Evolutionary conservation across 2,888 invertebrate genomes (phyloP).

Genomic region (Heliconius erato): DNA sequence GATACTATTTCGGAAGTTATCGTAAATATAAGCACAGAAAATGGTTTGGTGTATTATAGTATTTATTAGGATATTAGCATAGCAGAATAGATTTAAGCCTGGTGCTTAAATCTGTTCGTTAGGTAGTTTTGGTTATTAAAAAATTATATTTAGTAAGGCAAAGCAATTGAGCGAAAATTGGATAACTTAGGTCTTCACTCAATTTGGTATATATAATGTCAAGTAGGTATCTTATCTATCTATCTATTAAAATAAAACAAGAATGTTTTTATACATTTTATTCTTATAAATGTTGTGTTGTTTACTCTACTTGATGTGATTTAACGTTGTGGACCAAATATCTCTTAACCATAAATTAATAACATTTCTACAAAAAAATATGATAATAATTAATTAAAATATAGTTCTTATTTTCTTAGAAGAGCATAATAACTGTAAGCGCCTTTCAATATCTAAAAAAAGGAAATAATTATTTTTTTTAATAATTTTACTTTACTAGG

Average conservation of each 20-base stretch:
- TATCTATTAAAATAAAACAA: background rate
- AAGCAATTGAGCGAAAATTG: too few relatives aligned
- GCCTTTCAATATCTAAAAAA: slow-evolving; percentile 78
- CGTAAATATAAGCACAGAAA: too few relatives aligned
- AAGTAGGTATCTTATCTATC: background rate
- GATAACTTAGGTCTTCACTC: background rate
- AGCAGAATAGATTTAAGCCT: too few relatives aligned
- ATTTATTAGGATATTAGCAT: too few relatives aligned
- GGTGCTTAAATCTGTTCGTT: too few relatives aligned
- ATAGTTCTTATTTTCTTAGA: slow-evolving; percentile 51
- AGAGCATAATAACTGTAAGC: slow-evolving; percentile 80
- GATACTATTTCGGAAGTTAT: too few relatives aligned
- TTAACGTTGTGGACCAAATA: background rate
- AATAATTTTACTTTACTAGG: too few relatives aligned
- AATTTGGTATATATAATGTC: background rate
- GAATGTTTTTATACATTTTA: background rate
- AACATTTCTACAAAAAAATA: background rate
- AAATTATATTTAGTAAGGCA: too few relatives aligned
- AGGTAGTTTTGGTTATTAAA: too few relatives aligned
- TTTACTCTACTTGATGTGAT: background rate
- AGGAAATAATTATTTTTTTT: slow-evolving; percentile 34
- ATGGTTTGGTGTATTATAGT: too few relatives aligned
- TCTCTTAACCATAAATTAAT: too few relatives aligned
- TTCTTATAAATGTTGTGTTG: background rate
- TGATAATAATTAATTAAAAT: background rate